Evolutionary conservation across 2,113 vertebrate species (phyloP), one percentile per base, ranked within the genome.

Genomic region (Calidris pygmaea): DNA sequence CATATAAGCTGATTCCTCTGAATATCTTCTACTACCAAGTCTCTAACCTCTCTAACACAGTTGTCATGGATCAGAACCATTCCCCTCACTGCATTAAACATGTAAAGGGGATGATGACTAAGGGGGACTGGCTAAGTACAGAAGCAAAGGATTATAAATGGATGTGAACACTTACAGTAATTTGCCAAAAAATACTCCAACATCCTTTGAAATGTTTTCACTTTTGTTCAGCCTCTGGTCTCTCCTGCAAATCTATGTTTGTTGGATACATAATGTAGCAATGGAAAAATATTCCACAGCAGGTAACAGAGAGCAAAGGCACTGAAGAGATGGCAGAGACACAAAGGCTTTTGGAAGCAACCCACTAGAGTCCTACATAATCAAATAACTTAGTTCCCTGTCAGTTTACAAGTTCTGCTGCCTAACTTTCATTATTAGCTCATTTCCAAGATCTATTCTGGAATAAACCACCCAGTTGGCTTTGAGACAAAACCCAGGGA

Each of bases 21-120:
- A 65, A 9, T 20, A 73, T 60, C 18, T 79, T 85, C 39, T 41
- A 17, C 6, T 68, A 14, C 9, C 10, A 80, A 12, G 47, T 2
- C 6, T 84, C 19, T 89, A 37, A 53, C 3, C 3, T 53, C 7
- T 45, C 24, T 55, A 45, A 39, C 3, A 24, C 0, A 43, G 0
- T 41, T 65, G 3, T 26, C 18, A 63, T 4, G 9, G 11, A 59
- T 34, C 32, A 68, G 17, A 65, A 71, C 3, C 11, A 10, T 63
- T 71, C 19, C 6, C 4, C 7, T 77, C 55, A 45, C 19, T 78
- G 6, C 7, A 55, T 45, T 62, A 56, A 72, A 13, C n/a, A 24
- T 10, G n/a, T 35, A 35, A 35, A 60, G n/a, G 22, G 13, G 22
- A 23, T n/a, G 56, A 59, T n/a, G 13, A n/a, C 39, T 41, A 41